These are phyloP conservation scores for Botia kubotai DNA, from an alignment of 2,797 vertebrate species.

Conservation along the genomic window DNA sequence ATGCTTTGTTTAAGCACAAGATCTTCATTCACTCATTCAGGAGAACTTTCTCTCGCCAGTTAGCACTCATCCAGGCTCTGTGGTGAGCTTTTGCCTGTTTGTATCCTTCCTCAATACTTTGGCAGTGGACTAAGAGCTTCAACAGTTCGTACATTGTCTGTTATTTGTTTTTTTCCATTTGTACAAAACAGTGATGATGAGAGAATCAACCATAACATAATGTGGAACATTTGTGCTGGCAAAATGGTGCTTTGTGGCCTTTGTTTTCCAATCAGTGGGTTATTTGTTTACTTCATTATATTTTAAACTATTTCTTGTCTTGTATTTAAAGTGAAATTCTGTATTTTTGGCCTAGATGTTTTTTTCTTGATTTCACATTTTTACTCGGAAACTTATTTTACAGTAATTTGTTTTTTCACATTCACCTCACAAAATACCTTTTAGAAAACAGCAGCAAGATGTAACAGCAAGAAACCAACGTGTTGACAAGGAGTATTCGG, in stretches of 20 bases:
- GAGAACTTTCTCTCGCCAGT: slow-evolving; percentile 3
- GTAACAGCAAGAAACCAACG: slow-evolving; percentile 46
- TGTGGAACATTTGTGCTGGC: slow-evolving; percentile 53
- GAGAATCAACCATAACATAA: slow-evolving; percentile 41
- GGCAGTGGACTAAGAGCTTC: slow-evolving; percentile 7
- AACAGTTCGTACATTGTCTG: slow-evolving; percentile 31
- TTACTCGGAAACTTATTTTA: not conserved
- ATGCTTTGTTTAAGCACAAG: slow-evolving; percentile 33
- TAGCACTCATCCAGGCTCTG: not conserved
- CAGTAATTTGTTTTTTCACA: slow-evolving; percentile 44
- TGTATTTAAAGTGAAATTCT: slow-evolving; percentile 63
- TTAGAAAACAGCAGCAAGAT: slow-evolving; percentile 57
- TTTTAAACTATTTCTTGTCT: slow-evolving; percentile 56
- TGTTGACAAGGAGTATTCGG: slow-evolving; percentile 59
- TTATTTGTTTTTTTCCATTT: slow-evolving; percentile 54
- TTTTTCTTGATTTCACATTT: slow-evolving; percentile 49
- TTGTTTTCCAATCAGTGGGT: slow-evolving; percentile 56
- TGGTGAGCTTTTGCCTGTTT: slow-evolving; percentile 34
- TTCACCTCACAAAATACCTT: slow-evolving; percentile 58
- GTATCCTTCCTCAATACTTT: slow-evolving; percentile 35
- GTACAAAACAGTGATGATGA: slow-evolving; percentile 42
- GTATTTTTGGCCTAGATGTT: slow-evolving; percentile 43
- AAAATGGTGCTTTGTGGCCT: slow-evolving; percentile 45
- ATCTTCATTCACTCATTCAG: slow-evolving; percentile 20
- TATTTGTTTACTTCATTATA: slow-evolving; percentile 46